Percentiles rank a stretch among this genome's conserved stretches.
phyloP scores from a whole-genome alignment of 2,797 vertebrate genomes.

The Cichlasoma orientale region DNA sequence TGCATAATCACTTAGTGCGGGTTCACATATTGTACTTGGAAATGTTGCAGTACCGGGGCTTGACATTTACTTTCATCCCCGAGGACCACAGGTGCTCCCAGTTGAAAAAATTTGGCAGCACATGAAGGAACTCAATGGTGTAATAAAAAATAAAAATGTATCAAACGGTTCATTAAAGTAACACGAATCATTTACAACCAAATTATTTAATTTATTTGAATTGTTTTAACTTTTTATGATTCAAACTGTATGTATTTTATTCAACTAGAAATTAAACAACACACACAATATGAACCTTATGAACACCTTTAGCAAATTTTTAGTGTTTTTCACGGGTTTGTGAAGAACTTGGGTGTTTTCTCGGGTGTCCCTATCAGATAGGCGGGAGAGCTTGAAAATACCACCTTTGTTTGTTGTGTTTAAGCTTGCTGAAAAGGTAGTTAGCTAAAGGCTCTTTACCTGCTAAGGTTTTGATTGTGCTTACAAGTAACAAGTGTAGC shows the following conservation, averaged over 20 bases:
- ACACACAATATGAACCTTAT: neutral
- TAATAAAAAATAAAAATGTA: neutral
- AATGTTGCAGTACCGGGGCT: neutral
- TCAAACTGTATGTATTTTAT: neutral
- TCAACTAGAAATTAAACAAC: neutral
- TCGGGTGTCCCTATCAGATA: neutral
- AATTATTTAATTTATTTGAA: neutral
- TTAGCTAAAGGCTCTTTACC: neutral
- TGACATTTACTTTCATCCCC: conserved; percentile 1
- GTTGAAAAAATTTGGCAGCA: fast-evolving
- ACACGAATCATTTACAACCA: neutral
- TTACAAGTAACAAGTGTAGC: neutral
- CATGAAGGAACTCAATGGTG: neutral
- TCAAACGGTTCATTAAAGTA: neutral
- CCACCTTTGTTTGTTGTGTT: neutral
- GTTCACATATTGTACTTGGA: neutral
- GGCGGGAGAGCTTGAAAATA: neutral
- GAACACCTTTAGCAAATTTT: neutral
- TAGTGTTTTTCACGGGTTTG: neutral
- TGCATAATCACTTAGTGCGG: neutral
- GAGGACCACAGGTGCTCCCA: neutral
- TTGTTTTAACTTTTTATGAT: neutral
- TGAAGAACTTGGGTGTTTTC: fast-evolving
- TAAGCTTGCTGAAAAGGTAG: neutral
- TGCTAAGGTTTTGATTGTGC: neutral